Percentiles rank a stretch among this genome's conserved stretches.
Conservation (phyloP, 1,140 invertebrate species). For the Pogonus chalceus region DNA sequence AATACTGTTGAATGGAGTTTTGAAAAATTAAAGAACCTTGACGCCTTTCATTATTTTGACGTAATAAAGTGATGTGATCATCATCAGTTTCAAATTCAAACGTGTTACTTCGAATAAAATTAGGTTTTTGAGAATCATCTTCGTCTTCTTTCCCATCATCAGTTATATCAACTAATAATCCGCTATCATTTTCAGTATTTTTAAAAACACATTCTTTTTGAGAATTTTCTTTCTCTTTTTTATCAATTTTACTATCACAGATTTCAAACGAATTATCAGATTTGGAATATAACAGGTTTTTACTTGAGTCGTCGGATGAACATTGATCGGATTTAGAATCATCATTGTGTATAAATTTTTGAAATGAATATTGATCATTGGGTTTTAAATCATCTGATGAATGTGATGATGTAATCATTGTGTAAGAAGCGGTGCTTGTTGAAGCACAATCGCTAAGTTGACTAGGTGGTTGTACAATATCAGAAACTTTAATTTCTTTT, state of each 20-base stretch:
- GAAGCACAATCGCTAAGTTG: background rate
- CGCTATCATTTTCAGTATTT: too few relatives aligned
- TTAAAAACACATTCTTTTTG: background rate
- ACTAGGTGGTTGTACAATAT: constrained; percentile 13
- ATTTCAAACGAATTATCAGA: background rate
- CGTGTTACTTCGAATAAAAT: constrained; percentile 40
- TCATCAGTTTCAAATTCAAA: constrained; percentile 33
- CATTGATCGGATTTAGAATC: too few relatives aligned
- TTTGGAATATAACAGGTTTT: background rate
- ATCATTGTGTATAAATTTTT: too few relatives aligned
- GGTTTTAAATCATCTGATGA: background rate
- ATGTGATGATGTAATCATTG: background rate
- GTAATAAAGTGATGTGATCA: constrained; percentile 34
- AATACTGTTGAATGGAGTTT: constrained; percentile 50
- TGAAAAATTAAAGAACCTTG: constrained; percentile 48
- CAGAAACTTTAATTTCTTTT: constrained; percentile 13
- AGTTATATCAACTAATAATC: background rate
- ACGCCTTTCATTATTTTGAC: constrained; percentile 47
- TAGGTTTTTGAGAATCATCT: constrained; percentile 27
- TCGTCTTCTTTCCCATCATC: background rate
- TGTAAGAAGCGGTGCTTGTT: background rate
- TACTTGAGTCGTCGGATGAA: too few relatives aligned
- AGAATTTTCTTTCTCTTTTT: background rate
- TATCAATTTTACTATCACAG: background rate
- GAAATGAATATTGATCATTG: constrained; percentile 13